These are phyloP conservation scores for Psix sp. DNA, from an alignment of 1,140 invertebrate genomes.

Conservation along the genomic window DNA sequence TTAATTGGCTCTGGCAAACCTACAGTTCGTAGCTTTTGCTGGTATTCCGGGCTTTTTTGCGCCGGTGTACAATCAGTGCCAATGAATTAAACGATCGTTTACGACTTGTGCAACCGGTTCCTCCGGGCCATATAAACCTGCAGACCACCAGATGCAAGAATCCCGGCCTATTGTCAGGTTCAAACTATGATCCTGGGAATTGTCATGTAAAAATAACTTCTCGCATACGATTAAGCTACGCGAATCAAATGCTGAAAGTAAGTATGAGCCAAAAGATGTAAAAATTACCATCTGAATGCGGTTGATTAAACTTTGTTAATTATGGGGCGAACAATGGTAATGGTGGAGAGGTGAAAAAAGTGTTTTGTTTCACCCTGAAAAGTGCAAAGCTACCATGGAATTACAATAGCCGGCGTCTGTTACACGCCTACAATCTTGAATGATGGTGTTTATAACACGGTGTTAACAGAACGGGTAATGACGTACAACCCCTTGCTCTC, in stretches of 20 bases:
- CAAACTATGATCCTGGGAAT: conserved; percentile 24
- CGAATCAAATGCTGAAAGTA: too few species aligned
- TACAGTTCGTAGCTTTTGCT: conserved; percentile 37
- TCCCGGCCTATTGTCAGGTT: conserved; percentile 38
- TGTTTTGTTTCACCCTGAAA: too few species aligned
- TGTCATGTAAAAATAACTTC: conserved; percentile 18
- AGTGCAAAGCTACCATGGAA: conserved; percentile 61
- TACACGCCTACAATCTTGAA: conserved; percentile 67
- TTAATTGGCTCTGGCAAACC: conserved; percentile 35
- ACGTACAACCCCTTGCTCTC: conserved; percentile 66
- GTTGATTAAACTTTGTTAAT: too few species aligned
- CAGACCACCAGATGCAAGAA: conserved; percentile 54
- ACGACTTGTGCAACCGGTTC: conserved; percentile 61
- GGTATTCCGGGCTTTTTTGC: conserved; percentile 48
- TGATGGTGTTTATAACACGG: conserved; percentile 71
- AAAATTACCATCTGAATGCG: too few species aligned
- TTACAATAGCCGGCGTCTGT: conserved; percentile 66
- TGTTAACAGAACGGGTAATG: conserved; percentile 73
- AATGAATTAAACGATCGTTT: conserved; percentile 63
- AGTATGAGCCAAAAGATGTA: too few species aligned
- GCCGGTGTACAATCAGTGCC: conserved; percentile 57
- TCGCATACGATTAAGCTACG: too few species aligned
- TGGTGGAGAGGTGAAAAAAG: too few species aligned
- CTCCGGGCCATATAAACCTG: conserved; percentile 45
- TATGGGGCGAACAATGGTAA: too few species aligned